Base-by-base conservation (phyloP, 2,113 vertebrate genomes). In the Vanacampus margaritifer region DNA sequence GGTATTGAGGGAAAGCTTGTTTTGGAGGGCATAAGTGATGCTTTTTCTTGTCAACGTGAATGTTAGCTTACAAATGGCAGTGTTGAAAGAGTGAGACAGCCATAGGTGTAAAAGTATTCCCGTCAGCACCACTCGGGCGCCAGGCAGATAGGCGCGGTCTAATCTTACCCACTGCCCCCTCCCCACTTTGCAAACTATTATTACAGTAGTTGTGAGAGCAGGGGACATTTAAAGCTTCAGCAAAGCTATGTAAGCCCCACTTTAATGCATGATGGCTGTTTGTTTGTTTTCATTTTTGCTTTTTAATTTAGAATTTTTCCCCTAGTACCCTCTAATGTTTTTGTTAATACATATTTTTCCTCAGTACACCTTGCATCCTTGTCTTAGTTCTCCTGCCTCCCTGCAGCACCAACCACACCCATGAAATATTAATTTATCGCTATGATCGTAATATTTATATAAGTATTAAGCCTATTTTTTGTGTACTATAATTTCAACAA, bases 131-230 rank as follows among this genome's bases (percentile, higher is more conserved):
- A 56, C 37, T 0, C 64, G 64, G 79, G 76, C 74, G 66, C 82
- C 81, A 61, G 63, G 62, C 43, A 58, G 53, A 69, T 58, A 43
- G 48, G 59, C 62, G 69, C 66, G 54, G 68, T 35, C 67, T 69
- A 51, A 64, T 76, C 71, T 83, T 48, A 68, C 43, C 65, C 56
- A 39, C 26, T 54, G 39, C 26, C 46, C 56, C 39, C 26, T 54
- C 45, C 26, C 46, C 58, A n/a, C 21, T 51, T 51, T 26, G 10
- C 68, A 74, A 77, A 74, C 80, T 84, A 64, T 80, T 77, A 84
- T 82, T 82, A 56, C 54, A 17, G 54, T 19, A 65, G 59, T 36
- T 69, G 41, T 64, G 64, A 72, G 68, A 54, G 65, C 43, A 39
- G 26, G 10, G 36, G 60, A 37, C 63, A 78, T 76, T 78, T 68